Evolutionary conservation across 92 coral and sea anemone species (phyloP).

Genomic region (Parazoanthus darwini): DNA sequence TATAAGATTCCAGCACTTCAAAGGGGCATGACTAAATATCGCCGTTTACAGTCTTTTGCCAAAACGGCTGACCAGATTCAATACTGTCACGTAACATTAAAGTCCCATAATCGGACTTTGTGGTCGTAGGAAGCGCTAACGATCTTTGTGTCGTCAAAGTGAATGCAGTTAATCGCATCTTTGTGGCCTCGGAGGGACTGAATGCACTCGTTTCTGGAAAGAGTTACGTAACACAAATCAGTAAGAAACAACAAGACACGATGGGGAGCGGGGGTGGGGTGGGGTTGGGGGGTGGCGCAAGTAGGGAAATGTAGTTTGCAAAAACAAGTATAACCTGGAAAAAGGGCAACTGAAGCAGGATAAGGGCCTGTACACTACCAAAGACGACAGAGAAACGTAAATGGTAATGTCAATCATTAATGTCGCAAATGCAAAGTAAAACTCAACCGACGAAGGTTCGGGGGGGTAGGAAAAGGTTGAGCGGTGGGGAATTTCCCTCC

Average conservation of each 20-base stretch:
- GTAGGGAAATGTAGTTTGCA: not conserved
- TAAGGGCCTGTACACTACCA: not conserved
- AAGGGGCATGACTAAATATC: too few species aligned
- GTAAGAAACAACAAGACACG: not conserved
- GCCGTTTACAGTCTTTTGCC: too few species aligned
- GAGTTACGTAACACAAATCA: not conserved
- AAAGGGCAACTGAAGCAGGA: not conserved
- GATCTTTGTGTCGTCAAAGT: constrained; percentile 85
- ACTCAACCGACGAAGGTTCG: too few species aligned
- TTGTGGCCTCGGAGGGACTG: constrained; percentile 84
- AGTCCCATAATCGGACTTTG: constrained; percentile 86
- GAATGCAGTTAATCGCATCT: constrained; percentile 85
- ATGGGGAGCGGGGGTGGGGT: not conserved
- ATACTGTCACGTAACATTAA: constrained; percentile 58
- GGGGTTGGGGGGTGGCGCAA: too few species aligned
- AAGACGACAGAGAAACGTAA: not conserved
- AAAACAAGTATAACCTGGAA: not conserved
- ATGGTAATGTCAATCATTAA: not conserved
- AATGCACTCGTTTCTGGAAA: constrained; percentile 75
- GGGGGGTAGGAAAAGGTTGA: too few species aligned
- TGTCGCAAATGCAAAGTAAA: too few species aligned
- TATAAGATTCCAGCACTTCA: too few species aligned
- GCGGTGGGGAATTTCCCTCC: too few species aligned
- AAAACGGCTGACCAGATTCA: not conserved
- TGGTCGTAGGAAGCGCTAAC: constrained; percentile 89